Conservation (phyloP, 2,113 vertebrate species). For the Callopanchax toddi region DNA sequence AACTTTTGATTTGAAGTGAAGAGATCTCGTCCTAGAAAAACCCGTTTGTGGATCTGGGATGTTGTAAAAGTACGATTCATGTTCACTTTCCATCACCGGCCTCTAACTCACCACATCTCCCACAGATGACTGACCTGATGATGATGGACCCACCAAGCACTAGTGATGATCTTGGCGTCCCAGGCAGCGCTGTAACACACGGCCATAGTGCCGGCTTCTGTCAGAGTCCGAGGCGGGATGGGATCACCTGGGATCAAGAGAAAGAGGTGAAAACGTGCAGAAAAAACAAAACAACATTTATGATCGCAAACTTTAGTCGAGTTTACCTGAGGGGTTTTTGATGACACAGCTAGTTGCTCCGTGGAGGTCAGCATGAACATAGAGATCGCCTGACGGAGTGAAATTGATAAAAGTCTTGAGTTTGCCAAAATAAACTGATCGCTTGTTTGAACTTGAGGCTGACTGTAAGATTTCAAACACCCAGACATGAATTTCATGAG, state of each 20-base stretch:
- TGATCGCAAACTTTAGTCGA: background rate
- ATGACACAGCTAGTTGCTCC: constrained; percentile 97
- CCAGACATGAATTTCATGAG: background rate
- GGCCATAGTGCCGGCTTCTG: constrained; percentile 93
- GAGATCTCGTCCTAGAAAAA: no score
- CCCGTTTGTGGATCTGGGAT: no score
- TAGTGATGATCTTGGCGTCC: constrained; percentile 96
- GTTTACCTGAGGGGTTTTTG: constrained; percentile 92
- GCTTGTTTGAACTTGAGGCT: no score
- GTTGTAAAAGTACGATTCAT: no score
- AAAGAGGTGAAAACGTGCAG: background rate
- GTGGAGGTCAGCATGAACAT: constrained; percentile 96
- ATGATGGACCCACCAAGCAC: constrained; percentile 98
- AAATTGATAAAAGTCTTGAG: no score
- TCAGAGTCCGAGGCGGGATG: constrained; percentile 91
- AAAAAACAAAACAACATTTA: background rate
- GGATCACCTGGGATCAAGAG: constrained; percentile 78
- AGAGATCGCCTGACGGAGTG: constrained; percentile 87
- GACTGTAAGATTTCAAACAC: no score
- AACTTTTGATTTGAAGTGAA: no score
- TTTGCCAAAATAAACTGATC: no score
- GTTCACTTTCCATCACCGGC: no score
- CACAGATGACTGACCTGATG: constrained; percentile 86
- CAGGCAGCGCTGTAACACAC: constrained; percentile 98
- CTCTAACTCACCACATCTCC: no score